A percentile compares a stretch with the other conserved stretches of the same genome.
These are phyloP conservation scores for Ascaphus truei DNA, from an alignment of 2,113 vertebrate genomes.

Conservation along the genomic window DNA sequence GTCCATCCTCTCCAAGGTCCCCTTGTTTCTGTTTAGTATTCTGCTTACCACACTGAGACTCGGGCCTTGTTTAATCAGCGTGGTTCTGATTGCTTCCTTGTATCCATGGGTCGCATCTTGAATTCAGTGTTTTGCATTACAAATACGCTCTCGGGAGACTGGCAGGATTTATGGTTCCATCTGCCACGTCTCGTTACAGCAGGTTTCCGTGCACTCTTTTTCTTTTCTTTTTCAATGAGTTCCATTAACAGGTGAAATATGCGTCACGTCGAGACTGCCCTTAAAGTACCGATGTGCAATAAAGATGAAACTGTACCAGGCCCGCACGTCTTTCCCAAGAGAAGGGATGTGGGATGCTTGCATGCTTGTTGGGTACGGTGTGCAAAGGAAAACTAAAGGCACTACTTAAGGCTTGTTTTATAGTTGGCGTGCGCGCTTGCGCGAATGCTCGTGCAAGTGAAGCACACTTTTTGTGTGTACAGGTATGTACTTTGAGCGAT, in stretches of 20 bases:
- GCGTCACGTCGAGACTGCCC: conserved; percentile 31
- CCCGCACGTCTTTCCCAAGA: too few relatives aligned
- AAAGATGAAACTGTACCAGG: too few relatives aligned
- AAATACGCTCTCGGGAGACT: conserved; percentile 59
- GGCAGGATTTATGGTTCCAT: conserved; percentile 59
- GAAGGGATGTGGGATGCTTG: too few relatives aligned
- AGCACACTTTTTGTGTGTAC: too few relatives aligned
- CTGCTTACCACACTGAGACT: conserved; percentile 38
- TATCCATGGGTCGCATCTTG: conserved; percentile 58
- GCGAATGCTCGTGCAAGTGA: too few relatives aligned
- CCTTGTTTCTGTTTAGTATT: conserved; percentile 55
- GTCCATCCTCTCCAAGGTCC: conserved; percentile 39
- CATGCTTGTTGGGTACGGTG: too few relatives aligned
- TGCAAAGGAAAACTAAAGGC: too few relatives aligned
- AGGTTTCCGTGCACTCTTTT: background rate
- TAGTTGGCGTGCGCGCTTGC: too few relatives aligned
- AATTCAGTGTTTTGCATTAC: conserved; percentile 65
- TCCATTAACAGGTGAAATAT: conserved; percentile 48
- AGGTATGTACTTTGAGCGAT: too few relatives aligned
- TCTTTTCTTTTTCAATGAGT: conserved; percentile 40
- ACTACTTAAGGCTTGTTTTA: too few relatives aligned
- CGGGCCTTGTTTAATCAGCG: conserved; percentile 64
- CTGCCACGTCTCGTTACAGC: conserved; percentile 53
- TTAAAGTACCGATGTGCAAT: conserved; percentile 41
- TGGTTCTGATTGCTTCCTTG: conserved; percentile 63